Conservation (phyloP, 1,140 invertebrate species). For the Anoplophora glabripennis region DNA sequence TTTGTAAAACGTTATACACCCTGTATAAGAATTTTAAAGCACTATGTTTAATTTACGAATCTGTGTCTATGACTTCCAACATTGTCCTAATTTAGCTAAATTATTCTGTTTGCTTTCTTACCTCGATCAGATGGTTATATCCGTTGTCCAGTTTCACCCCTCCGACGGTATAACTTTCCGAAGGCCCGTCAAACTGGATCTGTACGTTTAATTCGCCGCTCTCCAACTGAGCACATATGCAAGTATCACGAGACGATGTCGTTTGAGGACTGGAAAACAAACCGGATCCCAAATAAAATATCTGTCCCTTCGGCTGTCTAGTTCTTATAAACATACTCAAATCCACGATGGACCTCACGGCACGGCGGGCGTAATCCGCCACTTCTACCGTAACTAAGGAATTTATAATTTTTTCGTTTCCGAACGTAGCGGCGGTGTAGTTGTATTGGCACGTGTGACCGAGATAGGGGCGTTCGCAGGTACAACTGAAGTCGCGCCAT, state of each 20-base stretch:
- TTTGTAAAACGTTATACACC: too few relatives aligned
- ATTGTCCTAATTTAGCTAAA: too few relatives aligned
- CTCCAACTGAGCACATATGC: conserved; percentile 73
- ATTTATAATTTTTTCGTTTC: conserved; percentile 73
- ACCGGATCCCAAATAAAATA: conserved; percentile 84
- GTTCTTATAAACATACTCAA: conserved; percentile 92
- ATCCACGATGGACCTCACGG: conserved; percentile 75
- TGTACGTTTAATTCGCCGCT: conserved; percentile 74
- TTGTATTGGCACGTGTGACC: conserved; percentile 84
- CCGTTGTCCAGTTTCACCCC: conserved; percentile 83
- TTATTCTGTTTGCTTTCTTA: conserved; percentile 40
- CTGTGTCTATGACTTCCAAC: too few relatives aligned
- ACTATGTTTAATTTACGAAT: too few relatives aligned
- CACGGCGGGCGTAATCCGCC: conserved; percentile 61
- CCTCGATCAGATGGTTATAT: conserved; percentile 79
- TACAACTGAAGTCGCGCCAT: conserved; percentile 71
- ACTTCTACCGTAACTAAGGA: conserved; percentile 72
- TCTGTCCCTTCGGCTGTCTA: conserved; percentile 73
- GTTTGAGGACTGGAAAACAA: conserved; percentile 46
- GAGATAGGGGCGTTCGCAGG: conserved; percentile 81
- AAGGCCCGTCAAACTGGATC: conserved; percentile 76
- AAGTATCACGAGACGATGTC: conserved; percentile 54
- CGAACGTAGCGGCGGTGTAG: conserved; percentile 88
- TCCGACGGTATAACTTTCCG: conserved; percentile 76
- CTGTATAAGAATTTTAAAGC: too few relatives aligned